Evolutionary conservation across 2,797 vertebrate genomes (phyloP), one percentile per base, ranked within the genome.

Genomic region (Rhinella marina): DNA sequence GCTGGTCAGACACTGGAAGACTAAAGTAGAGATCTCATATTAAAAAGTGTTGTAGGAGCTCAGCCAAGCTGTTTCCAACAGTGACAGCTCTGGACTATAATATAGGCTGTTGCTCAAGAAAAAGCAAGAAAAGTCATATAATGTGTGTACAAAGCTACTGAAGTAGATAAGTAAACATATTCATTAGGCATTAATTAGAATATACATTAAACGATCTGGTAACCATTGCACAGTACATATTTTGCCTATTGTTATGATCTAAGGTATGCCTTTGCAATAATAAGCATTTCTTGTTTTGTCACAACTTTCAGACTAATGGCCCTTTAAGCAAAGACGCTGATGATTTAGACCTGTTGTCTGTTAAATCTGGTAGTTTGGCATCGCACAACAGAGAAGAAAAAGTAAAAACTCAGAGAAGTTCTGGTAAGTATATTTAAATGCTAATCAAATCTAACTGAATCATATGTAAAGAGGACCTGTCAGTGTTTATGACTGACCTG

Each of bases 311-410:
- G 95, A 93, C 96, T 94, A 95, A 92, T 90, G 10, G 6, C 50
- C 91, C 93, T 91, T 95, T 95, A 93, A 94, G 94, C 90, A 94
- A 95, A 95, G 96, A 96, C 92, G 92, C 93, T 92, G 93, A 62
- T 90, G 95, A 96, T 95, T 95, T 96, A 90, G 93, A 95, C 90
- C 87, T 93, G 89, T 93, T 93, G 94, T 94, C 92, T 92, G 91
- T 93, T 93, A 92, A 92, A 92, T 94, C 92, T 93, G 93, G 92
- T 93, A 93, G 92, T 92, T 91, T 92, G 93, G 94, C 94, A 93
- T 94, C 93, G 94, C 93, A 92, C 92, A 93, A 93, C 91, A 92
- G 90, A 93, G 94, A 91, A 92, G 94, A 94, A 93, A 96, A 92
- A 92, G 91, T 88, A 90, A 92, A 90, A 85, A 90, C 93, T 90